Percentiles rank a stretch among this genome's conserved stretches.
phyloP scores from a whole-genome alignment of 2,888 invertebrate species.

The Zygaena filipendulae region DNA sequence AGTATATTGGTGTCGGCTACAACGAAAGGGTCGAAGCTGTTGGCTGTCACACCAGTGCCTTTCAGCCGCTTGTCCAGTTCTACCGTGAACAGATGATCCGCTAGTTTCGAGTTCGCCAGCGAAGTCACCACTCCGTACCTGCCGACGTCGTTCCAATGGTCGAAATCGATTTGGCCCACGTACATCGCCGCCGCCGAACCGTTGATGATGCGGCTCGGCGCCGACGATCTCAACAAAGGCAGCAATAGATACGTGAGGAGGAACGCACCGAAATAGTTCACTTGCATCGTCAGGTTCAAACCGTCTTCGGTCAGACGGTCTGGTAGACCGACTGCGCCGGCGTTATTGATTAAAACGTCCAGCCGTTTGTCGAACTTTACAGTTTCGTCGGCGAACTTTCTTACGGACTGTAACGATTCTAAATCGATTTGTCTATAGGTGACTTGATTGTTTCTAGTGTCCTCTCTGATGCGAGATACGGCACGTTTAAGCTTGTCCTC shows the following conservation, averaged over 20 bases:
- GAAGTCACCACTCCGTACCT: conserved; percentile 30
- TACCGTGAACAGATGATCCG: conserved; percentile 69
- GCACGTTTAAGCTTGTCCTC: conserved; percentile 46
- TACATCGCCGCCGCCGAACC: conserved; percentile 72
- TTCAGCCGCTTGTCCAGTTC: conserved; percentile 66
- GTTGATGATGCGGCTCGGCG: conserved; percentile 72
- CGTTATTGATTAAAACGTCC: conserved; percentile 69
- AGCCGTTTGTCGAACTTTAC: conserved; percentile 40
- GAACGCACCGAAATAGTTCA: conserved; percentile 79
- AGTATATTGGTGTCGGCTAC: conserved; percentile 42
- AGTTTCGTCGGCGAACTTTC: conserved; percentile 62
- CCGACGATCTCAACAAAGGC: conserved; percentile 57
- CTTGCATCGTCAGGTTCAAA: conserved; percentile 73
- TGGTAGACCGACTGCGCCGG: conserved; percentile 55
- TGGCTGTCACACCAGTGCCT: conserved; percentile 71
- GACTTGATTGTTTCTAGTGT: conserved; percentile 37
- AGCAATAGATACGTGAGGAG: conserved; percentile 75
- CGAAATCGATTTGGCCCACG: conserved; percentile 44
- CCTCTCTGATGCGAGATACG: conserved; percentile 30
- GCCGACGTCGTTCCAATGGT: conserved; percentile 43
- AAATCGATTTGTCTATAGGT: conserved; percentile 44
- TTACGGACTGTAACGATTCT: conserved; percentile 52
- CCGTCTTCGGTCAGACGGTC: conserved; percentile 70
- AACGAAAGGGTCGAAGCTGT: conserved; percentile 69
- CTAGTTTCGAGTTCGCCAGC: conserved; percentile 65